These are phyloP conservation scores for Tamias sibiricus DNA, from an alignment of 2,113 vertebrate genomes.

Conservation along the genomic window DNA sequence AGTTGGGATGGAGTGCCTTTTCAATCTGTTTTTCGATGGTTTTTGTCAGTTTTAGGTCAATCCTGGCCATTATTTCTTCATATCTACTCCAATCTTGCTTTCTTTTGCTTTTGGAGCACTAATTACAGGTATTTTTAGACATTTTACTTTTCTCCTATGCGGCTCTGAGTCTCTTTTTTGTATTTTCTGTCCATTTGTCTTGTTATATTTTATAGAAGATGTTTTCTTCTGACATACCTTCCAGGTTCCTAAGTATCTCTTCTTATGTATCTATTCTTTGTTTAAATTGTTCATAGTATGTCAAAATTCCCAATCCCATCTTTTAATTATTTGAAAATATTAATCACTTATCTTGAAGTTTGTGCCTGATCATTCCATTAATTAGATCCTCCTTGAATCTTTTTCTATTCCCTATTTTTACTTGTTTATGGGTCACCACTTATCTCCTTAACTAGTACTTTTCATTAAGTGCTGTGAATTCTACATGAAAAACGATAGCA, in stretches of 20 bases:
- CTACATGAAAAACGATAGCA: not conserved
- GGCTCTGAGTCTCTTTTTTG: not conserved
- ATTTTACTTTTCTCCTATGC: not conserved
- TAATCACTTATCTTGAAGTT: not conserved
- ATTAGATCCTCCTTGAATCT: not conserved
- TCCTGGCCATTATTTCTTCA: not conserved
- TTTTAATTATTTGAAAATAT: not conserved
- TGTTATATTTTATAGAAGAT: not conserved
- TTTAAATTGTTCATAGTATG: not conserved
- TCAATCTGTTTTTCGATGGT: not conserved
- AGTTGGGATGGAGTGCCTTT: not conserved
- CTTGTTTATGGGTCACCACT: not conserved
- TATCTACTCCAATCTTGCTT: conserved; percentile 1
- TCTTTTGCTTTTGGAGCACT: conserved; percentile 3
- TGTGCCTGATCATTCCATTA: not conserved
- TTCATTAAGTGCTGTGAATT: not conserved
- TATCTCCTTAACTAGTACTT: not conserved
- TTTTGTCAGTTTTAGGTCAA: not conserved
- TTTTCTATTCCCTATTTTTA: not conserved
- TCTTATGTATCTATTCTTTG: not conserved
- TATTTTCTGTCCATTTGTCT: not conserved
- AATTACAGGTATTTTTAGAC: not conserved
- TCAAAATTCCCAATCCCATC: not conserved
- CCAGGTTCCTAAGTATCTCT: not conserved
- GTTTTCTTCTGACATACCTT: conserved; percentile 3